Evolutionary conservation across 1,140 invertebrate genomes (phyloP), one percentile per base, ranked within the genome.

Genomic region (Pomacea maculata): DNA sequence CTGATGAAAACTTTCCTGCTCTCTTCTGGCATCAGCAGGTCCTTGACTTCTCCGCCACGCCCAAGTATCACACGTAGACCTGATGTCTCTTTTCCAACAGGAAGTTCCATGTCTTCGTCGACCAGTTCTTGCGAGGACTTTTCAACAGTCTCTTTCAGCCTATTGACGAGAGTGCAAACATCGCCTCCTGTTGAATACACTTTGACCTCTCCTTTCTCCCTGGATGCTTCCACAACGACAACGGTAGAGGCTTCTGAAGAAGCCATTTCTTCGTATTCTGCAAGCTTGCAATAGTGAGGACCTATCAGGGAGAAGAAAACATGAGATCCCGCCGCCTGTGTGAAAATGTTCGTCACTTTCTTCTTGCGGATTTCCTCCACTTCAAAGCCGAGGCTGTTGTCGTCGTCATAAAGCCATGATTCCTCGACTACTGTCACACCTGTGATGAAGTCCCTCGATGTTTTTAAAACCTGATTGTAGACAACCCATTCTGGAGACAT

Each of bases 401-500:
- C 15, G 57, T 61, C 8, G 68, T 79, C 25, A 14, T 61, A 21
- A 12, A 90, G 55, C 65, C 80, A 77, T 25, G 82, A 80, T 54
- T 88, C 83, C 21, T 82, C 57, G 7, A 90, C 84, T 3, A 85
- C 75, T 14, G 86, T 87, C 11, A 90, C 82, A 17, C 86, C 86
- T 25, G 85, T 84, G 14, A 87, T 85, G 81, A 87, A 90, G 71
- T 88, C 86, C 34, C 71, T 67, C n/a, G 86, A 88, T 4, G 89
- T 88, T 75, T 84, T 84, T 45, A 88, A 57, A 5, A 87, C 75
- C 70, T 85, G 80, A 19, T 84, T 81, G 70, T 83, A 87, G 15
- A 90, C 86, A 17, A 90, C 67, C 87, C 87, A 89, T n/a, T 85
- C 65, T 57, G 87, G 87, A 15, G 78, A 78, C n/a, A 78, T n/a